Evolutionary conservation across 2,113 vertebrate genomes (phyloP), one percentile per base, ranked within the genome.

Genomic region (Chlamydotis undulata): DNA sequence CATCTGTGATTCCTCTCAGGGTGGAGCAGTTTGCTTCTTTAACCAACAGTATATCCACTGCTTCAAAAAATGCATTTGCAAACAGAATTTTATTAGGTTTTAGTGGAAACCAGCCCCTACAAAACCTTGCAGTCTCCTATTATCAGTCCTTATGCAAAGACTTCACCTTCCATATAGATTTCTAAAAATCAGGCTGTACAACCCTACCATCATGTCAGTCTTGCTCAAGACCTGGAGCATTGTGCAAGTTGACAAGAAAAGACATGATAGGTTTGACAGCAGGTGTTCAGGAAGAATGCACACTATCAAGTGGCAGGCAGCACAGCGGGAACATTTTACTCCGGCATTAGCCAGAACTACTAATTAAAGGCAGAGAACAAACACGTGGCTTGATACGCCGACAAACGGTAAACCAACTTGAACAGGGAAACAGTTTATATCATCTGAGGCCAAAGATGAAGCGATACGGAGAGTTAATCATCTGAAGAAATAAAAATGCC

Each of bases 191-290:
- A 85, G 77, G 89, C 94, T 93, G 55, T 55, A 83, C 89, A 95
- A 70, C 79, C 74, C 79, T 83, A 97, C 89, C 16, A 9, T 82
- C 86, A n/a, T 56, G 85, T 86, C 93, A 90, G 94, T 85, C 91
- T 97, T 97, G 96, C 97, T 97, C 85, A 97, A 98, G 97, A 97
- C 91, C 83, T 4, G 41, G 45, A 97, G 96, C 56, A 8, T 95
- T 95, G 93, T 95, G 95, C 96, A 98, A 97, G 87, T 14, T 94
- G 93, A 96, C 96, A 97, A 97, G 97, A 97, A 97, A 97, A 97
- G 97, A 97, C 97, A 96, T 45, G 97, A 97, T 80, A 63, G 29
- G 35, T 81, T 76, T 96, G 93, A 97, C 87, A 96, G 97, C 97
- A 98, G 96, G 97, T 97, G 97, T 97, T 96, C 76, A 59, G 89